These are phyloP conservation scores for Dromas ardeola DNA, from an alignment of 2,113 vertebrate genomes.

Conservation along the genomic window DNA sequence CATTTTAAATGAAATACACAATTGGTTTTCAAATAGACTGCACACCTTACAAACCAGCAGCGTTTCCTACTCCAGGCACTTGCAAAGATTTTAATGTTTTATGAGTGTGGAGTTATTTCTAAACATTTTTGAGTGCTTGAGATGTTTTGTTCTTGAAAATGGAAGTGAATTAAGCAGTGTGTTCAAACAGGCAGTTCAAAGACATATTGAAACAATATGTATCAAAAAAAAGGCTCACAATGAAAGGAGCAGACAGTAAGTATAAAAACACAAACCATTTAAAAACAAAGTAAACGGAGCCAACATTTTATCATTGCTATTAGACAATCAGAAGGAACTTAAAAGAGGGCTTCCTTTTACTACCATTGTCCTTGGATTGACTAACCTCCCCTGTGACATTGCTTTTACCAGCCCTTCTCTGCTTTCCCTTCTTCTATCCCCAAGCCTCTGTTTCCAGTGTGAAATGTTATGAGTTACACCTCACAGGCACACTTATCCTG, in stretches of 20 bases:
- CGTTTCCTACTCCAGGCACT: not conserved
- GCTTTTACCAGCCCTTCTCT: not conserved
- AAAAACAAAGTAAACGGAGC: not conserved
- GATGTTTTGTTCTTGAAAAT: slow-evolving; percentile 37
- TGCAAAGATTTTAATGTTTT: slow-evolving; percentile 10
- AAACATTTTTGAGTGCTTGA: slow-evolving; percentile 2
- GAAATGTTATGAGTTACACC: not conserved
- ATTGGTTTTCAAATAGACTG: not conserved
- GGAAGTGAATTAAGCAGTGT: not conserved
- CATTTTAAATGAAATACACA: not conserved
- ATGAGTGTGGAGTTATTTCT: slow-evolving; percentile 4
- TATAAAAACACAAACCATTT: not conserved
- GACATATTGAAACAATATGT: slow-evolving; percentile 39
- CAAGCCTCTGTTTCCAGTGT: not conserved
- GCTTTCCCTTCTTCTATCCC: not conserved
- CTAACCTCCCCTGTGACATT: not conserved
- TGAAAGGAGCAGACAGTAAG: not conserved
- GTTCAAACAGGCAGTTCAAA: slow-evolving; percentile 29
- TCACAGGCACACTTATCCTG: not conserved
- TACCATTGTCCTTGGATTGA: not conserved
- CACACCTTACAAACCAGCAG: not conserved
- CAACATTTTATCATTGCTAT: not conserved
- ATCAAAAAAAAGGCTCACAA: slow-evolving; percentile 21
- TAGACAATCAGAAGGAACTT: not conserved
- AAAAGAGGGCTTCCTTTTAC: not conserved